phyloP scores from a whole-genome alignment of 2,113 vertebrate species.

The Protobothrops flavoviridis region DNA sequence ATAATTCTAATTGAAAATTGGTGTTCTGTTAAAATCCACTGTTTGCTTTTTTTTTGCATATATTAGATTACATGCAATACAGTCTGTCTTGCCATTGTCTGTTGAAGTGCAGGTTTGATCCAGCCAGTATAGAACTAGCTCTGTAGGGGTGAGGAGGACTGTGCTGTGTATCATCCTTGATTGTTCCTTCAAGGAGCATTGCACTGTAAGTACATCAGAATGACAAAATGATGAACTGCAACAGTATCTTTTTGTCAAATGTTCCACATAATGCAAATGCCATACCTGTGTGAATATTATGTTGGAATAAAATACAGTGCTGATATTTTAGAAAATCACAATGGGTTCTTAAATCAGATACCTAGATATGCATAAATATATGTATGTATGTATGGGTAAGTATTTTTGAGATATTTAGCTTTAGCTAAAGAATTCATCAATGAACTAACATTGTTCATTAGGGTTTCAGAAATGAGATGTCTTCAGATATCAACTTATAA shows the following conservation, averaged over 20 bases:
- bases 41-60: constrained; percentile 80
- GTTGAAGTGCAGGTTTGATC: constrained; percentile 90
- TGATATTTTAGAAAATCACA: constrained; percentile 71
- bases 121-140: constrained; percentile 90
- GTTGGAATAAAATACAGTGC: constrained; percentile 85
- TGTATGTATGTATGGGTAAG: constrained; percentile 73
- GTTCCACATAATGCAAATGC: constrained; percentile 83
- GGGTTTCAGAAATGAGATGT: constrained; percentile 64
- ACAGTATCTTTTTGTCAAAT: constrained; percentile 82
- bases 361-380: constrained; percentile 69
- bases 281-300: constrained; percentile 79
- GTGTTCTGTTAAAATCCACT: constrained; percentile 78
- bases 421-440: constrained; percentile 73
- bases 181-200: constrained; percentile 91
- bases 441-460: constrained; percentile 67
- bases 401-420: constrained; percentile 74
- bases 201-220: constrained; percentile 98
- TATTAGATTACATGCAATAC: constrained; percentile 82
- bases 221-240: constrained; percentile 84
- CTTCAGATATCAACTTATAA: constrained; percentile 68
- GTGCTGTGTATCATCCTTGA: constrained; percentile 92
- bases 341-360: constrained; percentile 74
- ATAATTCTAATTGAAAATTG: constrained; percentile 74
- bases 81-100: constrained; percentile 91
- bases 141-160: constrained; percentile 89